Conservation (phyloP, 2,888 invertebrate species). For the Metellina segmentata region DNA sequence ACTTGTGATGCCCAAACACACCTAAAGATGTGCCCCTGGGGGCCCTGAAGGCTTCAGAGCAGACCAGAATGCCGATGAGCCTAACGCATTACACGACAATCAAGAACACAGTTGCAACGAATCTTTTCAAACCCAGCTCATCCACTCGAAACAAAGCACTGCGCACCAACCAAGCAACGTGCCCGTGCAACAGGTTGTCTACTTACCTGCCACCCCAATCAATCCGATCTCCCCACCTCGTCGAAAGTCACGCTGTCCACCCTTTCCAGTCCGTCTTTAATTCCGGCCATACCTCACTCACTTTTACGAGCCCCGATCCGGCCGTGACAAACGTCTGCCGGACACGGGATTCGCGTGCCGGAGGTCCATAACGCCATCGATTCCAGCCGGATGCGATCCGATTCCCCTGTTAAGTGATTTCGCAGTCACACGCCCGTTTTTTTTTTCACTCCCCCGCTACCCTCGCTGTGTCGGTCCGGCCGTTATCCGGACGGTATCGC, state of each 20-base stretch:
- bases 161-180: background rate
- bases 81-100: too few relatives aligned
- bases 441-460: too few relatives aligned
- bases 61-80: too few relatives aligned
- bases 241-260: background rate
- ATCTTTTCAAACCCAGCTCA: background rate
- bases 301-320: slow-evolving; percentile 47
- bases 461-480: too few relatives aligned
- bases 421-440: background rate
- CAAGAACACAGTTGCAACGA: too few relatives aligned
- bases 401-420: slow-evolving; percentile 56
- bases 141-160: background rate
- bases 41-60: too few relatives aligned
- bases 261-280: background rate
- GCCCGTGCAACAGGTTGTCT: slow-evolving; percentile 17
- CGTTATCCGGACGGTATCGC: too few relatives aligned
- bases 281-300: slow-evolving; percentile 22
- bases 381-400: slow-evolving; percentile 29
- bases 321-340: slow-evolving; percentile 39
- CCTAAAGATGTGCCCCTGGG: too few relatives aligned
- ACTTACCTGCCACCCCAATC: background rate
- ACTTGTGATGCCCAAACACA: too few relatives aligned
- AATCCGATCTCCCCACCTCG: background rate
- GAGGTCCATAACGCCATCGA: slow-evolving; percentile 54
- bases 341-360: slow-evolving; percentile 58